phyloP scores from a whole-genome alignment of 2,888 invertebrate genomes.

The Drosophila neotestacea region DNA sequence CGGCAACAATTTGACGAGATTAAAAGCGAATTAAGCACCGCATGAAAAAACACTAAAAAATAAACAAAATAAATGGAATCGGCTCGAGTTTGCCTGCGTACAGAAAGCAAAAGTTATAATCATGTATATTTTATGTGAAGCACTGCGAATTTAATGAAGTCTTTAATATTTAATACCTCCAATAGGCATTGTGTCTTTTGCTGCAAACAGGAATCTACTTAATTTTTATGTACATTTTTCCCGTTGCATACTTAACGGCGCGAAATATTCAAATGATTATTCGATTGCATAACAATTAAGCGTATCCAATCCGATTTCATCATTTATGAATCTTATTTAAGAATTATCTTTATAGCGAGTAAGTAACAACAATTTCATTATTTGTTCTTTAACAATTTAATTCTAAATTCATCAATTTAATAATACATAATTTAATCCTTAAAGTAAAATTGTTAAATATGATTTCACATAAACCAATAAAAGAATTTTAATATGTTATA shows the following conservation, averaged over 20 bases:
- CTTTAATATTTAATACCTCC: slow-evolving; percentile 65
- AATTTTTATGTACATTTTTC: not conserved
- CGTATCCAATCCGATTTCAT: slow-evolving; percentile 1
- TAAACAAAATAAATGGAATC: slow-evolving; percentile 39
- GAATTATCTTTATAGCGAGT: not conserved
- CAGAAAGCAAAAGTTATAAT: slow-evolving; percentile 52
- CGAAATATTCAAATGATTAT: slow-evolving; percentile 7
- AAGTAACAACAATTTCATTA: too few species aligned
- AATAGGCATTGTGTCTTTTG: not conserved
- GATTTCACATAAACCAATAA: too few species aligned
- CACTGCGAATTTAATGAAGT: slow-evolving; percentile 57
- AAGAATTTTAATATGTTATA: too few species aligned
- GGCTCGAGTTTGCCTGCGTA: slow-evolving; percentile 16
- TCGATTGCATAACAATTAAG: slow-evolving; percentile 5
- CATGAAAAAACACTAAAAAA: slow-evolving; percentile 50
- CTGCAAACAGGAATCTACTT: slow-evolving; percentile 3
- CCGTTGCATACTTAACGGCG: slow-evolving; percentile 37
- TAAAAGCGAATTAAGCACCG: slow-evolving; percentile 73
- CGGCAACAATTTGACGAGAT: slow-evolving; percentile 64
- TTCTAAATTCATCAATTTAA: too few species aligned
- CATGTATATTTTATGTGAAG: slow-evolving; percentile 66
- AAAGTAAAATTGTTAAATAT: too few species aligned
- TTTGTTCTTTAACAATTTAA: too few species aligned
- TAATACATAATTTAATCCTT: too few species aligned
- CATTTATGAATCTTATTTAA: not conserved